phyloP scores from a whole-genome alignment of 2,797 vertebrate species.

The Anguilla megastoma region DNA sequence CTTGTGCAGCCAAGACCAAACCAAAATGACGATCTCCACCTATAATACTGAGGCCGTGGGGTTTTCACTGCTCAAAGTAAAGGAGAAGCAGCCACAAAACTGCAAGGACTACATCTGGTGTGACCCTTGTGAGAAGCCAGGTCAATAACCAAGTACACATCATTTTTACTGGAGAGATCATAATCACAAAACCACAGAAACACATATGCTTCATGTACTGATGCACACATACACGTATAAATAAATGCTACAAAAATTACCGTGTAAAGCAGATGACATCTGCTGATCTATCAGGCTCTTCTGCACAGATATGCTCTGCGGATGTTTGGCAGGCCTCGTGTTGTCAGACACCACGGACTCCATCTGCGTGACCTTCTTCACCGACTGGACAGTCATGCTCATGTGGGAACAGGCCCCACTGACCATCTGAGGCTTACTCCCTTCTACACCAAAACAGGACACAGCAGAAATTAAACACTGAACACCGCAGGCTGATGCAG shows the following conservation, averaged over 20 bases:
- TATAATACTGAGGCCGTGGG: constrained; percentile 37
- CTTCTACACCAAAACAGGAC: constrained; percentile 39
- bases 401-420: constrained; percentile 26
- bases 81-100: background rate
- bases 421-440: constrained; percentile 41
- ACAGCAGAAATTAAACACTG: background rate
- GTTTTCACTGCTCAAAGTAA: background rate
- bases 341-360: constrained; percentile 26
- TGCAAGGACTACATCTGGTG: background rate
- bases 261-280: constrained; percentile 76
- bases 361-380: constrained; percentile 13
- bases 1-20: constrained; percentile 62
- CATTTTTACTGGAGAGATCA: constrained; percentile 3
- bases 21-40: constrained; percentile 66
- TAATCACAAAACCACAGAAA: background rate
- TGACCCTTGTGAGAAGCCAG: background rate
- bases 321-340: constrained; percentile 45
- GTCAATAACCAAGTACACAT: background rate
- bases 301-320: constrained; percentile 51
- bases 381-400: background rate
- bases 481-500: background rate
- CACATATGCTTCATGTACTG: background rate
- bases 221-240: background rate
- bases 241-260: constrained; percentile 61
- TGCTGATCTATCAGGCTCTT: constrained; percentile 84